A percentile compares a stretch with the other conserved stretches of the same genome.
Evolutionary conservation across 2,113 vertebrate genomes (phyloP).

Genomic region (Stictonetta naevosa): DNA sequence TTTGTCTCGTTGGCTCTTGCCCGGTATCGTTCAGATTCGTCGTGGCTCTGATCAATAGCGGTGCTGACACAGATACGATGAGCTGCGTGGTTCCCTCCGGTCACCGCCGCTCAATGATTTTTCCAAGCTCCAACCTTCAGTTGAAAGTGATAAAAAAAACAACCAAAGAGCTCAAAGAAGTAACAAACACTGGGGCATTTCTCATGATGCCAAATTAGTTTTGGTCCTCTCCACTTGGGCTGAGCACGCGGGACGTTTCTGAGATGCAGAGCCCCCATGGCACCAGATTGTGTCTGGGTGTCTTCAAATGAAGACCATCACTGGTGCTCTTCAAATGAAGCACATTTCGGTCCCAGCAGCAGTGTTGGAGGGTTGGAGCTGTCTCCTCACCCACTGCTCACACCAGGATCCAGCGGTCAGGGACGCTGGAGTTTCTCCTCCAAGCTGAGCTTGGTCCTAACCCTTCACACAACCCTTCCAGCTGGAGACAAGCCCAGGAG

Average conservation of each 20-base stretch:
- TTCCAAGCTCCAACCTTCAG: constrained; percentile 56
- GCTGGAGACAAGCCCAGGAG: not conserved
- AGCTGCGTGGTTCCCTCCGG: constrained; percentile 39
- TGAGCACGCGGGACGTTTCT: not conserved
- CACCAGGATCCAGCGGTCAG: not conserved
- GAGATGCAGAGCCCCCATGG: not conserved
- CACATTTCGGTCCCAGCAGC: not conserved
- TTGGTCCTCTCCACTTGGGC: not conserved
- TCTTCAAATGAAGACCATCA: not conserved
- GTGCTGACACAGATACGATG: constrained; percentile 62
- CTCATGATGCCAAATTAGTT: not conserved
- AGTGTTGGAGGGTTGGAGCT: not conserved
- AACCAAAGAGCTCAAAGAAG: not conserved
- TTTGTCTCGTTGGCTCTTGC: not conserved
- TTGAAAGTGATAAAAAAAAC: not conserved
- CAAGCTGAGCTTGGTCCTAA: not conserved
- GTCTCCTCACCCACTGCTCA: not conserved
- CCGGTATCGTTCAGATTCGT: not conserved
- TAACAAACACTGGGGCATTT: not conserved
- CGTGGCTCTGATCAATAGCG: constrained; percentile 54
- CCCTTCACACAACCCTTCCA: not conserved
- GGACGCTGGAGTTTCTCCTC: not conserved
- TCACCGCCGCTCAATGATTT: constrained; percentile 45
- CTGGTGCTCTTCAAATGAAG: not conserved
- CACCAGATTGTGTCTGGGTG: not conserved